These are phyloP conservation scores for Prinia subflava DNA, from an alignment of 2,113 vertebrate species.

Conservation along the genomic window DNA sequence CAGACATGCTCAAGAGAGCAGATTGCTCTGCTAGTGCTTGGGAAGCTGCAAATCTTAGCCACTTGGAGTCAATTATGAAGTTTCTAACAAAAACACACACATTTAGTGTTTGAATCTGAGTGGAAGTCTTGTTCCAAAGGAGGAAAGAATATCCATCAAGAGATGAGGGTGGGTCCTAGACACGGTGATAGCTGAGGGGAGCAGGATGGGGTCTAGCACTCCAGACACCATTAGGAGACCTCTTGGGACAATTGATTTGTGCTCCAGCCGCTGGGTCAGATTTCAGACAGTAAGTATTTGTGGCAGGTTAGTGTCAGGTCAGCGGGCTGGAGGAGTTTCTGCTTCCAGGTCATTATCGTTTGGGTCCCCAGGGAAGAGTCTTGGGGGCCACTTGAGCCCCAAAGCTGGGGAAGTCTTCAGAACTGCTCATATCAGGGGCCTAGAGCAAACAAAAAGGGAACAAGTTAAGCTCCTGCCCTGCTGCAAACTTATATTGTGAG, in stretches of 20 bases:
- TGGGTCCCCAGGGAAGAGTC: constrained; percentile 96
- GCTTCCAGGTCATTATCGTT: constrained; percentile 85
- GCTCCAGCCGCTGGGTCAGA: constrained; percentile 74
- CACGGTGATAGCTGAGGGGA: constrained; percentile 60
- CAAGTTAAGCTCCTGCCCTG: constrained; percentile 4
- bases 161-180: constrained; percentile 57
- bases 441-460: constrained; percentile 68
- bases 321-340: constrained; percentile 70
- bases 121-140: constrained; percentile 47
- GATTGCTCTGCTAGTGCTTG: constrained; percentile 49
- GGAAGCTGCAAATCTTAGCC: constrained; percentile 62
- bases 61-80: constrained; percentile 60
- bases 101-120: constrained; percentile 68
- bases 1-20: constrained; percentile 67
- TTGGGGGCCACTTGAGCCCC: constrained; percentile 90
- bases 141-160: constrained; percentile 46
- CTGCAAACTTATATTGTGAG: rapidly evolving
- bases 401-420: constrained; percentile 98
- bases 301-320: constrained; percentile 60
- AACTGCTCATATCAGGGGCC: constrained; percentile 98
- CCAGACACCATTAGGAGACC: constrained; percentile 74
- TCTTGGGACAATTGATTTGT: constrained; percentile 64
- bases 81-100: constrained; percentile 58
- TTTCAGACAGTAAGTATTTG: constrained; percentile 65
- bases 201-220: constrained; percentile 55